Conservation (phyloP, 2,113 vertebrate species). For the Mixornis gularis region DNA sequence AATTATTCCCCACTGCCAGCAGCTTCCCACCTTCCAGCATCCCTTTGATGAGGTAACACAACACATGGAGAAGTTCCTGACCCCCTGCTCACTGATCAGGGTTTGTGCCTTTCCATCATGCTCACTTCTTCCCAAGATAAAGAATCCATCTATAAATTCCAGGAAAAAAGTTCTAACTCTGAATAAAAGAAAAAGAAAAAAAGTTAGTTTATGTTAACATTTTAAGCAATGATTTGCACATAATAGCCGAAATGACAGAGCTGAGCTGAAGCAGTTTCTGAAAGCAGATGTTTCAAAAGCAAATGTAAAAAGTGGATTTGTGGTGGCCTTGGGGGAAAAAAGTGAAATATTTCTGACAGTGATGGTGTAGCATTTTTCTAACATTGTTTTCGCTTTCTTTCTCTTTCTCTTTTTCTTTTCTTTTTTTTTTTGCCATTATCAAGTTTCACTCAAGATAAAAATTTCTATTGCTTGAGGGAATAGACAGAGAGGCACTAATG, state of each 20-base stretch:
- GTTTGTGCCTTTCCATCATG: background rate
- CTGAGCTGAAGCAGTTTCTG: slow-evolving; percentile 1
- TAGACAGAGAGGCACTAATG: background rate
- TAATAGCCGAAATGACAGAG: slow-evolving; percentile 18
- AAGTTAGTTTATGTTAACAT: background rate
- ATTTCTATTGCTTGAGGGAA: background rate
- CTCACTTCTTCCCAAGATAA: background rate
- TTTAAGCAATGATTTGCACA: background rate
- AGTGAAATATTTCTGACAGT: background rate
- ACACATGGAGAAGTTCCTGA: background rate
- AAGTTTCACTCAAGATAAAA: background rate
- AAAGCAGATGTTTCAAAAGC: background rate
- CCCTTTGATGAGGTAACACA: background rate
- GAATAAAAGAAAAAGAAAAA: background rate
- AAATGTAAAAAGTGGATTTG: background rate
- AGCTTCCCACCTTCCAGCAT: background rate
- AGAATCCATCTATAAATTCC: background rate
- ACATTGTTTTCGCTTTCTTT: background rate
- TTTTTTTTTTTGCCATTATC: background rate
- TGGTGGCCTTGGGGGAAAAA: background rate
- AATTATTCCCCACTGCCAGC: background rate
- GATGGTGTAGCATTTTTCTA: background rate
- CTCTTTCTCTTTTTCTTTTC: background rate
- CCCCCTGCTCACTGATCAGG: background rate
- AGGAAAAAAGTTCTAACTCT: background rate